Evolutionary conservation across 2,888 invertebrate species (phyloP), one percentile per base, ranked within the genome.

Genomic region (Adineta ricciae): DNA sequence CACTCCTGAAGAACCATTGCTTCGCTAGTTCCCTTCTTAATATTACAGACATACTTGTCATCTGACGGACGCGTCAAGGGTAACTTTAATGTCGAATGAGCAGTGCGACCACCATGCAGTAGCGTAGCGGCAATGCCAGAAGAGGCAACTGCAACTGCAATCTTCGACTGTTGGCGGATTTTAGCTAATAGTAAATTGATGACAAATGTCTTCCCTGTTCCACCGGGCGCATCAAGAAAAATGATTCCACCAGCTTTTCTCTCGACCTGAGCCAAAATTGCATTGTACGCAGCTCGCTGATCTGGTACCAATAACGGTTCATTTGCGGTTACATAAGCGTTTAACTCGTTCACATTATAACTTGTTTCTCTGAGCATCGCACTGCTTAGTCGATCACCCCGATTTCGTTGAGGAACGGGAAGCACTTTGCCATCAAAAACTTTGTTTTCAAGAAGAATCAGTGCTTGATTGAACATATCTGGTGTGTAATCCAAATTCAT

Each of bases 51-150:
- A 52, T 83, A 56, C 24, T 41, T n/a, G 36, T 84, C 83, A 50
- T 46, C 50, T 19, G 21, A 41, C 54, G 64, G 8, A 16, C 86
- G 27, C 32, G 85, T 86, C 7, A 87, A 83, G 36, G 86, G 86
- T 24, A 87, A 38, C 83, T 84, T 86, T 21, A 87, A 85, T 38
- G 86, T 72, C 11, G 87, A 86, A 86, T 88, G 87, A 41, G 86
- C 87, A 46, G 88, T 88, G 78, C 86, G 84, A 46, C 87, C 87
- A 84, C 87, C 87, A 64, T 64, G 41, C 36, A 92, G 86, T 49
- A 91, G 88, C n/a, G 89, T 91, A 9, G 91, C 90, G 49, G 91
- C 91, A 86, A 91, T 91, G 19, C 91, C 91, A 14, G 91, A 91
- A 52, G 89, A 91, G 16, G 91, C 90, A 41, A 91, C 86, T 21